Evolutionary conservation across 2,797 vertebrate species (phyloP).

Genomic region (Phylloscopus collybita): DNA sequence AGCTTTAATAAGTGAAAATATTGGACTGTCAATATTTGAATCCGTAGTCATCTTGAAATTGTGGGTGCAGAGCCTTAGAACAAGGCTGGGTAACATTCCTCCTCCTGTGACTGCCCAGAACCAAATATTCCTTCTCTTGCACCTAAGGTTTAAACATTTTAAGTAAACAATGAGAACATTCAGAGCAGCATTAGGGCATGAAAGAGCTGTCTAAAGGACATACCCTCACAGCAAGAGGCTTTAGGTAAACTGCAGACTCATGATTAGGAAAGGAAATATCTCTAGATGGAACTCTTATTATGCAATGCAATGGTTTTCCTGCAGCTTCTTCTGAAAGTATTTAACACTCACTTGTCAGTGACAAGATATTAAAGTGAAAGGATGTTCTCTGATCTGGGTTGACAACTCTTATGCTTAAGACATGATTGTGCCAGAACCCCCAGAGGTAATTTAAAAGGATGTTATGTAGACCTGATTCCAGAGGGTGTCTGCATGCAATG

Average conservation of each 20-base stretch:
- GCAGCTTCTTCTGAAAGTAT: not conserved
- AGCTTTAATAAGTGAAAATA: constrained; percentile 3
- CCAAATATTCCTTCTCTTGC: not conserved
- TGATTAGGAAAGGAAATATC: not conserved
- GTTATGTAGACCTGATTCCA: constrained; percentile 1
- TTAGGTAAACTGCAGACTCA: not conserved
- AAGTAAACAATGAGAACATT: not conserved
- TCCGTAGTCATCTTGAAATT: not conserved
- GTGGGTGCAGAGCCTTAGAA: not conserved
- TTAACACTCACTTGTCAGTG: not conserved
- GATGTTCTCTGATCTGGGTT: constrained; percentile 35
- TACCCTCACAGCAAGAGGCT: not conserved
- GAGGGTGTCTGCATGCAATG: not conserved
- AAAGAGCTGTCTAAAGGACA: not conserved
- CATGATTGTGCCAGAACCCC: not conserved
- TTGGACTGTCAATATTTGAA: not conserved
- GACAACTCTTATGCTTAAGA: not conserved
- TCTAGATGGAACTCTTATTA: not conserved
- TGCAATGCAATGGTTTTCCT: not conserved
- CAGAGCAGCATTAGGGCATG: not conserved
- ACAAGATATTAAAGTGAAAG: constrained; percentile 12
- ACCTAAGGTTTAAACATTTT: not conserved
- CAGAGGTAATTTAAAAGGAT: constrained; percentile 20
- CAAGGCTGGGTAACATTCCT: not conserved
- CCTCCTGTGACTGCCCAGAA: not conserved